Evolutionary conservation across 2,888 invertebrate species (phyloP).

Genomic region (Thyatira batis): DNA sequence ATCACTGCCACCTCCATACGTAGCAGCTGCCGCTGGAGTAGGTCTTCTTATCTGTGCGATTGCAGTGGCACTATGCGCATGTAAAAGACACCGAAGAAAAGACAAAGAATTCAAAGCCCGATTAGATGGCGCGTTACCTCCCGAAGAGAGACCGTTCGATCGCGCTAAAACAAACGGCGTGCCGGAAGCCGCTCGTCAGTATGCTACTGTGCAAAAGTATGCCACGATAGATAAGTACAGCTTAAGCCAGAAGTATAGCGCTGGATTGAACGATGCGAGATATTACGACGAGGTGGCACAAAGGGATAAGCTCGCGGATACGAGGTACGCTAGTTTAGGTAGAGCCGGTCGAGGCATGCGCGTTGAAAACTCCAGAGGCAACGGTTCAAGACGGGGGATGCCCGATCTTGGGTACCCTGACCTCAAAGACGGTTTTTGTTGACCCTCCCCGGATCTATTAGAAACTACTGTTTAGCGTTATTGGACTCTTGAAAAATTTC

Average conservation of each 20-base stretch:
- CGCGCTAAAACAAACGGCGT: constrained; percentile 80
- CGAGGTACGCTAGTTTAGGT: constrained; percentile 77
- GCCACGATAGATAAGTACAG: constrained; percentile 81
- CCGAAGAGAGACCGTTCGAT: constrained; percentile 83
- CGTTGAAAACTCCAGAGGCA: constrained; percentile 65
- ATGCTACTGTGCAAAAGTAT: constrained; percentile 79
- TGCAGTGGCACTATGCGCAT: constrained; percentile 83
- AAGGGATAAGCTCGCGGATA: constrained; percentile 77
- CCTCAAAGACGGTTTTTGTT: constrained; percentile 88
- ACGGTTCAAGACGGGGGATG: constrained; percentile 69
- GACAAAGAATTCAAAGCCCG: constrained; percentile 84
- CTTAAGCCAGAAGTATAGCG: constrained; percentile 79
- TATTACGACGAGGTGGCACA: constrained; percentile 79
- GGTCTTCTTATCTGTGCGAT: constrained; percentile 83
- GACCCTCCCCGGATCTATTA: constrained; percentile 82
- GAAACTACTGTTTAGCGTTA: constrained; percentile 71
- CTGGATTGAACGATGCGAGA: constrained; percentile 77
- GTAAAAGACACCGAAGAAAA: constrained; percentile 82
- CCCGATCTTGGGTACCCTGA: constrained; percentile 81
- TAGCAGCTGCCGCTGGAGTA: constrained; percentile 84
- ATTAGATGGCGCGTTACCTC: constrained; percentile 80
- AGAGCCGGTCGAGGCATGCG: constrained; percentile 68
- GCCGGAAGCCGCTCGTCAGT: constrained; percentile 68
- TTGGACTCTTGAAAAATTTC: constrained; percentile 33
- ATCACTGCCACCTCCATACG: constrained; percentile 85